Evolutionary conservation across 30 jellyfish, hydroid and myxozoan species (phyloP), one percentile per base, ranked within the genome.

Genomic region (Pelagia noctiluca): DNA sequence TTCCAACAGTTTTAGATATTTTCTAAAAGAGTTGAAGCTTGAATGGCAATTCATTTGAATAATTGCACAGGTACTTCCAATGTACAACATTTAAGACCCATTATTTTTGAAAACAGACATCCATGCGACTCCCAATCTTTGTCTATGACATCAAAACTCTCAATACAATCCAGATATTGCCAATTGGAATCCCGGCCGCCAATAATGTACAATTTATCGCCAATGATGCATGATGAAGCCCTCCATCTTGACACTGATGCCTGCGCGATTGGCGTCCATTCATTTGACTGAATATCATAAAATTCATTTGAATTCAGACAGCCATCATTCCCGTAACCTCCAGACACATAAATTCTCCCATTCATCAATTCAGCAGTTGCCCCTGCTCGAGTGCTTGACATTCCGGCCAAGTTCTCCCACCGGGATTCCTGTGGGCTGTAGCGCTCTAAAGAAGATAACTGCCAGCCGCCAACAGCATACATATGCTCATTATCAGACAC

Each of bases 381-480:
- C 29, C 98, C 98, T 8, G 98, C 98, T 0, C 98, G 82, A 22
- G 96, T 84, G 13, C 60, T 81, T 1, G 90, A 46, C 96, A 93
- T 82, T 0, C 88, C 78, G 8, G 98, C 32, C 12, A 93, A 50
- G 54, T 76, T 35, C 22, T 37, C 75, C 98, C 98, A 93, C n/a
- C 50, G 47, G 12, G 70, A 32, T 33, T 66, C 76, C 53, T 21
- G 77, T 3, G 89, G 87, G 66, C 76, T 24, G 46, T 74, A 86
- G 50, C 78, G 60, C 77, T 93, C 98, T 33, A 83, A 86, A 0
- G 97, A 69, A 42, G 97, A 68, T 0, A 54, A 52, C 63, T 93
- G 76, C 98, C 98, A 93, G 30, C 98, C 98, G 25, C 98, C 98
- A 53, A 86, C 63, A 8, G 97, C 96, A 87, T 80, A 93, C 34